phyloP scores from a whole-genome alignment of 1,140 invertebrate species.

The Drosophila trapezifrons region DNA sequence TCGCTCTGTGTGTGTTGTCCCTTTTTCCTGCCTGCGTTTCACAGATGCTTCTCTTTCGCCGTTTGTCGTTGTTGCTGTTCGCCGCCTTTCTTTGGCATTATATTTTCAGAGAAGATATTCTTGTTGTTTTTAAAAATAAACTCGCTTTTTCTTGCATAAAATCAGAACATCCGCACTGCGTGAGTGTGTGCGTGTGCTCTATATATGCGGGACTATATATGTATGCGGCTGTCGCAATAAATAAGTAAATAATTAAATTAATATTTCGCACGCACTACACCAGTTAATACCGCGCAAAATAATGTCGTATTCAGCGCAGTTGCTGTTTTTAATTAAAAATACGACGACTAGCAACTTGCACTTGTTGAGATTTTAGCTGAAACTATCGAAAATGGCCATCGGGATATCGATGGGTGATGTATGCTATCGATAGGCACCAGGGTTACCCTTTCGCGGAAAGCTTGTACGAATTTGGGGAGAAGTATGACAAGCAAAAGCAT shows the following conservation, averaged over 20 bases:
- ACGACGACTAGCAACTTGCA: slow-evolving; percentile 21
- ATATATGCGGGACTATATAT: slow-evolving; percentile 5
- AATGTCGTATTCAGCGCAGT: slow-evolving; percentile 13
- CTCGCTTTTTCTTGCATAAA: slow-evolving; percentile 54
- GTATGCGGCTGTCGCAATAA: slow-evolving; percentile 47
- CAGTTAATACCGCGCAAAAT: slow-evolving; percentile 4
- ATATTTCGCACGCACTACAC: slow-evolving; percentile 39
- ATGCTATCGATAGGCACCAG: slow-evolving; percentile 7
- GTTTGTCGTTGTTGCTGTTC: slow-evolving; percentile 31
- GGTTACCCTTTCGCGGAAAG: slow-evolving; percentile 14
- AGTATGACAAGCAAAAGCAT: not conserved
- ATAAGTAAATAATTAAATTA: slow-evolving; percentile 19
- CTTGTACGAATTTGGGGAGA: not conserved
- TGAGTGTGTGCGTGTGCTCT: slow-evolving; percentile 26
- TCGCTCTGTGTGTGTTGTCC: slow-evolving; percentile 19
- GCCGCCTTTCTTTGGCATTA: slow-evolving; percentile 52
- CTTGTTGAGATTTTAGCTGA: slow-evolving; percentile 43
- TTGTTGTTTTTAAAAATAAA: slow-evolving; percentile 52
- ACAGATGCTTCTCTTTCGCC: slow-evolving; percentile 13
- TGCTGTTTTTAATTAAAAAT: slow-evolving; percentile 25
- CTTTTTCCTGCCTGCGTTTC: slow-evolving; percentile 19
- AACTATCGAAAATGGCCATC: slow-evolving; percentile 5
- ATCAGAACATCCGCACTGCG: slow-evolving; percentile 46
- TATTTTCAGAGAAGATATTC: slow-evolving; percentile 55
- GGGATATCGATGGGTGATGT: slow-evolving; percentile 4